Conservation (phyloP, 2,113 vertebrate genomes). For the Riparia riparia region DNA sequence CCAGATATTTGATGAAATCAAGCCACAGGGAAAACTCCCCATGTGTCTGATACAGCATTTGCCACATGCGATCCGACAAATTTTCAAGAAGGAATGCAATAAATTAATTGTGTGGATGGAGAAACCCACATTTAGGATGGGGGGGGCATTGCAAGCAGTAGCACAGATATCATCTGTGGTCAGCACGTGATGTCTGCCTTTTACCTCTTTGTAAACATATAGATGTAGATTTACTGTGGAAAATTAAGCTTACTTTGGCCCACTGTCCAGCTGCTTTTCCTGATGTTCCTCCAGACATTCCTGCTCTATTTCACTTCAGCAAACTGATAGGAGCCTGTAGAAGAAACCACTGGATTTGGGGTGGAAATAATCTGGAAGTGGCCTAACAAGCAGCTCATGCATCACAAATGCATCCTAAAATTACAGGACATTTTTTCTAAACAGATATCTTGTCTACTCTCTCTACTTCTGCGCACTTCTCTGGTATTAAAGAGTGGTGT, state of each 20-base stretch:
- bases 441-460: neutral
- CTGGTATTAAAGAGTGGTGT: neutral
- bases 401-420: neutral
- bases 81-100: neutral
- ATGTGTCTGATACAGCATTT: neutral
- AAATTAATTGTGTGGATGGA: neutral
- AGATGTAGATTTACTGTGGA: neutral
- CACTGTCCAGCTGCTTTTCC: neutral
- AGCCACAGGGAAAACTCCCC: neutral
- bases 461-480: neutral
- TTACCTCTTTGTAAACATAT: neutral
- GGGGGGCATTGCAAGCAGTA: fast-evolving
- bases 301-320: neutral
- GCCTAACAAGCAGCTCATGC: neutral
- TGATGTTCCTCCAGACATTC: neutral
- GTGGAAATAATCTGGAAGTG: neutral
- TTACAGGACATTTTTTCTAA: neutral
- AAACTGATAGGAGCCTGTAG: neutral
- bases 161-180: neutral
- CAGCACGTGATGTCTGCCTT: neutral
- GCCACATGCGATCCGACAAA: fast-evolving
- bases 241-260: neutral
- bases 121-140: neutral
- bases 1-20: neutral
- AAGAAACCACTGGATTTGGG: neutral